Evolutionary conservation across 2,113 vertebrate genomes (phyloP), one percentile per base, ranked within the genome.

Genomic region (Lampris incognitus): DNA sequence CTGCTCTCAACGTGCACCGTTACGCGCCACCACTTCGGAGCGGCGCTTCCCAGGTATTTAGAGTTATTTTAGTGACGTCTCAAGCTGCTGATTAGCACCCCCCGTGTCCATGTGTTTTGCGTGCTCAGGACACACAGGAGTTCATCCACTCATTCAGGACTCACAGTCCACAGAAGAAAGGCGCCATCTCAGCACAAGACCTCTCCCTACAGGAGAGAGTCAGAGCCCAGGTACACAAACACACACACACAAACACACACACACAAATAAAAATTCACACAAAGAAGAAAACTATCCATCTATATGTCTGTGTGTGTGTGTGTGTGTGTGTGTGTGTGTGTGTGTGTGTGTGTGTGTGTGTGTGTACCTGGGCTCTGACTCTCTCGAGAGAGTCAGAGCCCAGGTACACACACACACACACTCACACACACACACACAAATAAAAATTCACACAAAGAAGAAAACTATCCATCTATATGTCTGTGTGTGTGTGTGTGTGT

Each of bases 171-270:
- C 83, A 94, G 71, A 97, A 89, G 90, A 95, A 90, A 92, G 93
- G 93, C 73, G 56, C n/a, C 38, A 91, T 95, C 82, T 96, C 96
- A 13, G 91, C 93, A 54, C 97, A 98, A 80, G 97, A 98, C 74
- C 89, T 94, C 5, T 96, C 93, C 36, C 93, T 99, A 71, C 97
- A 97, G 70, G 96, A 98, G 81, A 93, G 97, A 93, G 97, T 98
- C 8, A 85, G 94, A 81, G 97, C 96, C 54, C 97, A 98, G 96
- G 97, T 98, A 91, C 79, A 57, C 38, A 55, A 42, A 46, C 50
- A 69, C 58, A 57, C 49, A 41, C 24, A 24, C 24, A 24, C 24
- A 24, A 0, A 24, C 24, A 24, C 24, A 24, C n/a, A n/a, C 38
- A 59, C 24, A 56, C 9, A 49, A n/a, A 55, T 24, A 46, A 3